Conservation (phyloP, 2,113 vertebrate species). For the Ptilorrhoa leucosticta region DNA sequence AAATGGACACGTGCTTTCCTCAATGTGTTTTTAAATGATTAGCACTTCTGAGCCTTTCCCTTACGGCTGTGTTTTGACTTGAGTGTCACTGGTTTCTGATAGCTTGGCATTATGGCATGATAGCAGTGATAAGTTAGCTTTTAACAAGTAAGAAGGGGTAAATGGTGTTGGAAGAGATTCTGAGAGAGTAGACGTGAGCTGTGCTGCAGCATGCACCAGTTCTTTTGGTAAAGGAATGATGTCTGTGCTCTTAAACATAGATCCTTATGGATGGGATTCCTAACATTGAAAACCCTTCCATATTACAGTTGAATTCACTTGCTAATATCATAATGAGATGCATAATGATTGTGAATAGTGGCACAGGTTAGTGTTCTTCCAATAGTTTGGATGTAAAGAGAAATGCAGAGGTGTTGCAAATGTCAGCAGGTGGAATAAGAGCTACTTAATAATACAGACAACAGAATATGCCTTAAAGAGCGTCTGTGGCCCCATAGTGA, state of each 20-base stretch:
- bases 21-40: neutral
- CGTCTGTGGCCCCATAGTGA: neutral
- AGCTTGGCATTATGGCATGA: neutral
- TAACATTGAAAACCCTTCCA: neutral
- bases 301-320: neutral
- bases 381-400: neutral
- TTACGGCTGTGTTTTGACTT: neutral
- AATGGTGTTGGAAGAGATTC: neutral
- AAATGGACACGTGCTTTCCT: fast-evolving
- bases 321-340: neutral
- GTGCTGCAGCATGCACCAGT: neutral
- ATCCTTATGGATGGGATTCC: neutral
- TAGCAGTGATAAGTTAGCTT: neutral
- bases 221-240: neutral
- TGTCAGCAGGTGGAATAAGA: neutral
- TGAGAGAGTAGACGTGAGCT: neutral
- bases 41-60: neutral
- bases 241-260: neutral
- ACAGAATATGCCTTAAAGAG: neutral
- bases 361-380: neutral
- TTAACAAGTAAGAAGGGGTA: neutral
- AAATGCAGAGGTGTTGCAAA: neutral
- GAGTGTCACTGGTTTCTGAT: neutral
- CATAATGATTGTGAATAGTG: neutral
- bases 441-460: neutral